A percentile compares a stretch with the other conserved stretches of the same genome.
Evolutionary conservation across 2,888 invertebrate genomes (phyloP).

Genomic region (Drosophila siamana): DNA sequence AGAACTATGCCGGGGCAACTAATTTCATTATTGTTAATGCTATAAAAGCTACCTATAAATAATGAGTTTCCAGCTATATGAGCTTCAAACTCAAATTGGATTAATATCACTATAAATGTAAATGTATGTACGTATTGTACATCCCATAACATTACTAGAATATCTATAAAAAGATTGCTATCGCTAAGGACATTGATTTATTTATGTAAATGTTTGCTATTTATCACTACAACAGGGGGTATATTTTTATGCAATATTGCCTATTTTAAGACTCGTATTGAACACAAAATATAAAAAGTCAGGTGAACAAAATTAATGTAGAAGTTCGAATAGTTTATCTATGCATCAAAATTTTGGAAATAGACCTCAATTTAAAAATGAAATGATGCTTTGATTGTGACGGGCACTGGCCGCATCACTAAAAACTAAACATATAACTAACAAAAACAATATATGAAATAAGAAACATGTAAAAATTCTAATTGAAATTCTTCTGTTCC

Average conservation of each 20-base stretch:
- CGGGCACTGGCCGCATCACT: background rate
- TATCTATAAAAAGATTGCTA: background rate
- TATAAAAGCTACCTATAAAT: background rate
- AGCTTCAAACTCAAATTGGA: background rate
- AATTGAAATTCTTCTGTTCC: background rate
- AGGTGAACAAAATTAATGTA: background rate
- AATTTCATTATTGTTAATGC: background rate
- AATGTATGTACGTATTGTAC: background rate
- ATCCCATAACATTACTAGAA: slow-evolving; percentile 3
- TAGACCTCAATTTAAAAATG: background rate
- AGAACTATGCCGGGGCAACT: background rate
- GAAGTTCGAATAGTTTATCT: background rate
- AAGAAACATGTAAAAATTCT: slow-evolving; percentile 2
- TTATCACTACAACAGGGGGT: background rate
- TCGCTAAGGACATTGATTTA: background rate
- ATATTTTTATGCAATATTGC: background rate
- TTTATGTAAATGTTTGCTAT: background rate
- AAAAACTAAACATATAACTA: background rate
- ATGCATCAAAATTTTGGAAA: background rate
- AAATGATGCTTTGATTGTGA: slow-evolving; percentile 2
- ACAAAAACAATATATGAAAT: slow-evolving; percentile 5
- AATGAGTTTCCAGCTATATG: background rate
- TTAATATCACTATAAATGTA: background rate
- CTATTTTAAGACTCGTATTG: background rate
- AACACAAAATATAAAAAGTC: background rate